Evolutionary conservation across 2,113 vertebrate species (phyloP).

Genomic region (Cichladusa arquata): DNA sequence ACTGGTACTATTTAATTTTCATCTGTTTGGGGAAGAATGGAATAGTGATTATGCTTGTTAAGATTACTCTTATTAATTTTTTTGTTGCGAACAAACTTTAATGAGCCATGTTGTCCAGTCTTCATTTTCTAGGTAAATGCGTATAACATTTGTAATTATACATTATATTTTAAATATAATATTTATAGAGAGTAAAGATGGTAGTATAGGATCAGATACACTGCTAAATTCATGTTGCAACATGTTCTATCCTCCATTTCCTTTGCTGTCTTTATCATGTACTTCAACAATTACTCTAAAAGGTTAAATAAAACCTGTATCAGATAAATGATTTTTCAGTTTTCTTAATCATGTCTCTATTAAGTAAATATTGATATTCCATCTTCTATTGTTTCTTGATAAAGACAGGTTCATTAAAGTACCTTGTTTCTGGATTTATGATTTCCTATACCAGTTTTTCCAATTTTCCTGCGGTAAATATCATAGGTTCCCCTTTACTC

Average conservation of each 20-base stretch:
- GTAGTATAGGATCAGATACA: not conserved
- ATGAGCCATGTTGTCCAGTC: not conserved
- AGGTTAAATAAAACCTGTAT: not conserved
- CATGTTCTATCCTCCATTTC: not conserved
- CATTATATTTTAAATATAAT: too few relatives aligned
- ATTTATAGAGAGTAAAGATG: not conserved
- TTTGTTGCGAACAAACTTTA: not conserved
- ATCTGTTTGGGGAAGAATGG: not conserved
- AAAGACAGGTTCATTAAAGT: not conserved
- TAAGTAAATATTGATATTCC: not conserved
- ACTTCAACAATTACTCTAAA: not conserved
- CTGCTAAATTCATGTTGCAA: not conserved
- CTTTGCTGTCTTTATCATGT: not conserved
- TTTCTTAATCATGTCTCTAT: not conserved
- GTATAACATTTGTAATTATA: not conserved
- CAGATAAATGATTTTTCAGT: not conserved
- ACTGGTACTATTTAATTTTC: not conserved
- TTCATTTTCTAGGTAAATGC: not conserved
- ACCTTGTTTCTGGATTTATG: not conserved
- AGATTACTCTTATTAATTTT: not conserved
- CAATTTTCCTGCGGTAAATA: rapidly evolving
- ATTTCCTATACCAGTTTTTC: not conserved
- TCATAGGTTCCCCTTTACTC: not conserved
- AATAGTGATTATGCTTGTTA: not conserved
- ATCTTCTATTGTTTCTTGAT: not conserved